Conservation (phyloP, 2,797 vertebrate species). For the Muscicapa striata region DNA sequence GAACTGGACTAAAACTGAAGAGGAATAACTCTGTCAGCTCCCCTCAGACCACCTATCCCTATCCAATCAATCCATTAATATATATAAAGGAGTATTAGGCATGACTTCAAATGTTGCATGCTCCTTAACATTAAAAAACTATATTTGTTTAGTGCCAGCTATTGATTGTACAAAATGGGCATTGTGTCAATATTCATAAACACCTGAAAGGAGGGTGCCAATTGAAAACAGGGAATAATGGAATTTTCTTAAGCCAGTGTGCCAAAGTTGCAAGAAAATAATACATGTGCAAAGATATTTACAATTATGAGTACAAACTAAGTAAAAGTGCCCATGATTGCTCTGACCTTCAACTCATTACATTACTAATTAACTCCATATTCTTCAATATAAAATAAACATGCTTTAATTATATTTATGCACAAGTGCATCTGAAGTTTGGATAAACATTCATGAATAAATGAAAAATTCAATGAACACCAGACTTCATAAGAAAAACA, state of each 20-base stretch:
- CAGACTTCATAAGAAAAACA: not conserved
- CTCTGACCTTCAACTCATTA: slow-evolving; percentile 28
- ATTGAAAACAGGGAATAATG: not conserved
- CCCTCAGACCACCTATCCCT: not conserved
- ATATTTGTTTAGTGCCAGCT: not conserved
- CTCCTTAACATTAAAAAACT: not conserved
- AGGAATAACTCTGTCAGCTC: not conserved
- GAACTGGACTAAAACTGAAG: not conserved
- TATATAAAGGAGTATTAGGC: not conserved
- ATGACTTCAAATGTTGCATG: not conserved
- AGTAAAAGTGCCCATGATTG: not conserved
- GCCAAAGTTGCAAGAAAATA: not conserved
- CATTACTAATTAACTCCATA: not conserved
- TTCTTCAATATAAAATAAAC: not conserved
- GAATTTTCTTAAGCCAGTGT: not conserved
- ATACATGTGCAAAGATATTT: not conserved
- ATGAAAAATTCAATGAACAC: not conserved
- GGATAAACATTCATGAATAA: slow-evolving; percentile 9
- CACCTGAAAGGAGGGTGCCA: not conserved
- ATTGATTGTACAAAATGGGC: not conserved
- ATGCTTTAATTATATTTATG: slow-evolving; percentile 13
- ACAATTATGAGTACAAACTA: not conserved
- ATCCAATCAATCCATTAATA: not conserved
- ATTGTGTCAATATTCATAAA: not conserved
- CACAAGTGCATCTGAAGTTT: not conserved